Evolutionary conservation across 1,140 invertebrate genomes (phyloP).

Genomic region (Drosophila ambigua): DNA sequence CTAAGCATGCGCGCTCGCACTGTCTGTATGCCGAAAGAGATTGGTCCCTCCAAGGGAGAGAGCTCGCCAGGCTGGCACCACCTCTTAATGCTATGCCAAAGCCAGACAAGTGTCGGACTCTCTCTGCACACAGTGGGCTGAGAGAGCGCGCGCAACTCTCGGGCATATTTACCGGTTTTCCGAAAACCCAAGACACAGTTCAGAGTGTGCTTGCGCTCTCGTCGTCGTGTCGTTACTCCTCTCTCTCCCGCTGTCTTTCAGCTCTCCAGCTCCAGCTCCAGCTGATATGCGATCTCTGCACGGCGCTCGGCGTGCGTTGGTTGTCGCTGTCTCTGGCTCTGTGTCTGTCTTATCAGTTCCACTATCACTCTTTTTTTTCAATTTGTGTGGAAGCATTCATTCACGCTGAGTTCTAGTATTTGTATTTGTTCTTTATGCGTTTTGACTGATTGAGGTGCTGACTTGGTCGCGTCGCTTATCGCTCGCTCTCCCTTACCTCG

Average conservation of each 20-base stretch:
- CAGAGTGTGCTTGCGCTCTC: too few species aligned
- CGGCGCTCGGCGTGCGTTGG: slow-evolving; percentile 40
- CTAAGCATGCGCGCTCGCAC: too few species aligned
- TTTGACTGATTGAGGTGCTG: slow-evolving; percentile 76
- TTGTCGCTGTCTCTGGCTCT: slow-evolving; percentile 21
- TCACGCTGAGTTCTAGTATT: slow-evolving; percentile 63
- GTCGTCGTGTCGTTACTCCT: too few species aligned
- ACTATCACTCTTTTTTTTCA: slow-evolving; percentile 69
- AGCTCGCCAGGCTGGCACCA: too few species aligned
- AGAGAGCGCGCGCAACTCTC: not conserved
- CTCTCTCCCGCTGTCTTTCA: not conserved
- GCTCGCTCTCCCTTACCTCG: slow-evolving; percentile 15
- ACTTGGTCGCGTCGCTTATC: slow-evolving; percentile 55
- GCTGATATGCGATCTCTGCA: slow-evolving; percentile 59
- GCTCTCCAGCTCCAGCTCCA: not conserved
- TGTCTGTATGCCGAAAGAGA: too few species aligned
- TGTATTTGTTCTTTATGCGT: slow-evolving; percentile 61
- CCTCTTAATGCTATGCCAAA: too few species aligned
- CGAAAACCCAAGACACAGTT: too few species aligned
- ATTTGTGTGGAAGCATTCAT: slow-evolving; percentile 76
- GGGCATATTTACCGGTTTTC: too few species aligned
- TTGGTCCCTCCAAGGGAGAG: too few species aligned
- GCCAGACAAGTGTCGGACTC: too few species aligned
- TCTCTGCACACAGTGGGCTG: too few species aligned
- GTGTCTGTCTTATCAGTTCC: slow-evolving; percentile 63